A percentile compares a stretch with the other conserved stretches of the same genome.
Evolutionary conservation across 2,113 vertebrate species (phyloP).

Genomic region (Neogale vison): DNA sequence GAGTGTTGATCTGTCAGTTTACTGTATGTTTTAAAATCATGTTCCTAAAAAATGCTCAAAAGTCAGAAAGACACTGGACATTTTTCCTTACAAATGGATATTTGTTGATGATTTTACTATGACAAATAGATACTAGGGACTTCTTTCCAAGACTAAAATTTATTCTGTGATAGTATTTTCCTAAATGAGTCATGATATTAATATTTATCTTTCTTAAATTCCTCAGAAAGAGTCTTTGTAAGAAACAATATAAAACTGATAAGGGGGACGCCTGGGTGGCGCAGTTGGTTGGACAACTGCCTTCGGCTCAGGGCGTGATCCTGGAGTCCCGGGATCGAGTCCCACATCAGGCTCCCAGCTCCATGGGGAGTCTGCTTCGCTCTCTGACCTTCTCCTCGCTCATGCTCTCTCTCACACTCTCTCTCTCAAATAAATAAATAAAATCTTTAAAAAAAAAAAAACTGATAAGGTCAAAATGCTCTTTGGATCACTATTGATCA

Average conservation of each 20-base stretch:
- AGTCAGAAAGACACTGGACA: not conserved
- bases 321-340: too few species aligned
- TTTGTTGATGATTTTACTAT: constrained; percentile 38
- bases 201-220: constrained; percentile 13
- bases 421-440: too few species aligned
- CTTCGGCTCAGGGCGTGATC: too few species aligned
- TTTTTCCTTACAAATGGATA: constrained; percentile 14
- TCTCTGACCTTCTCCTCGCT: too few species aligned
- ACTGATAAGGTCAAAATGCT: not conserved
- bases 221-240: not conserved
- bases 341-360: too few species aligned
- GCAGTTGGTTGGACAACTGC: too few species aligned
- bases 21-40: constrained; percentile 40
- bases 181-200: not conserved
- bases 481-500: not conserved
- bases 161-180: not conserved
- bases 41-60: not conserved
- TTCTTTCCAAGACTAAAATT: not conserved
- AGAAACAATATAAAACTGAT: not conserved
- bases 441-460: not conserved
- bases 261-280: not conserved
- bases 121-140: not conserved
- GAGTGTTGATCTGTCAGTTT: constrained; percentile 38
- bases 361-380: too few species aligned
- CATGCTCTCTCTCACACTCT: too few species aligned